Percentiles rank a stretch among this genome's conserved stretches.
Conservation (phyloP, 2,888 invertebrate species). For the Melanophora roralis region DNA sequence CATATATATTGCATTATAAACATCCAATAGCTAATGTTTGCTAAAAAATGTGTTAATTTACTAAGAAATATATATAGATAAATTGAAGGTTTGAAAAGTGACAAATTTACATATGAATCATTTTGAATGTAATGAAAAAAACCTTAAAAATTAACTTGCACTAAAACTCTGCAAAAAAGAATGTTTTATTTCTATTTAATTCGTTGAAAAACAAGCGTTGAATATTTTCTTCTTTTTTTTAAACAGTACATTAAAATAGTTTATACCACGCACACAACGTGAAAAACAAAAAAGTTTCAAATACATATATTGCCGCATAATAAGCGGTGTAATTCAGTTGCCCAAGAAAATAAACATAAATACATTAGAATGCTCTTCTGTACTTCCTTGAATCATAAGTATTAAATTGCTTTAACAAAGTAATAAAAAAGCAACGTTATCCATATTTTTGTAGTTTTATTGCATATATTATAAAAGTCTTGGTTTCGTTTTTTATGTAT, state of each 20-base stretch:
- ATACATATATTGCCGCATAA: slow-evolving; percentile 35
- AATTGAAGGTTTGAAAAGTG: slow-evolving; percentile 63
- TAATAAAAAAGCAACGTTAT: slow-evolving; percentile 15
- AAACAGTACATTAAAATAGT: slow-evolving; percentile 8
- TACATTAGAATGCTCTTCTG: slow-evolving; percentile 17
- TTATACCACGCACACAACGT: slow-evolving; percentile 43
- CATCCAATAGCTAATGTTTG: slow-evolving; percentile 45
- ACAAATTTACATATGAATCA: background rate
- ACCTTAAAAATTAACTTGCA: background rate
- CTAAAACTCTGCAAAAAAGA: slow-evolving; percentile 4
- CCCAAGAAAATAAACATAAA: slow-evolving; percentile 11
- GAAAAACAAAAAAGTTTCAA: slow-evolving; percentile 35
- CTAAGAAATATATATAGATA: slow-evolving; percentile 33
- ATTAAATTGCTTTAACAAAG: slow-evolving; percentile 21
- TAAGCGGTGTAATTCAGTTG: slow-evolving; percentile 45
- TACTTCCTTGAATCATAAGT: slow-evolving; percentile 22
- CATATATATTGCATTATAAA: slow-evolving; percentile 28
- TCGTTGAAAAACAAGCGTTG: slow-evolving; percentile 29
- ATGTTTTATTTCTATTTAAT: slow-evolving; percentile 15
- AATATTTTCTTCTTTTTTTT: background rate
- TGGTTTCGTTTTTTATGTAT: slow-evolving; percentile 40
- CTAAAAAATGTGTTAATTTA: slow-evolving; percentile 53
- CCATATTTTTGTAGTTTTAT: slow-evolving; percentile 53
- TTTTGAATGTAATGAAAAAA: slow-evolving; percentile 16
- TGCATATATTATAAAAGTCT: slow-evolving; percentile 30